phyloP scores from a whole-genome alignment of 2,797 vertebrate genomes.

The Botia almorhae region DNA sequence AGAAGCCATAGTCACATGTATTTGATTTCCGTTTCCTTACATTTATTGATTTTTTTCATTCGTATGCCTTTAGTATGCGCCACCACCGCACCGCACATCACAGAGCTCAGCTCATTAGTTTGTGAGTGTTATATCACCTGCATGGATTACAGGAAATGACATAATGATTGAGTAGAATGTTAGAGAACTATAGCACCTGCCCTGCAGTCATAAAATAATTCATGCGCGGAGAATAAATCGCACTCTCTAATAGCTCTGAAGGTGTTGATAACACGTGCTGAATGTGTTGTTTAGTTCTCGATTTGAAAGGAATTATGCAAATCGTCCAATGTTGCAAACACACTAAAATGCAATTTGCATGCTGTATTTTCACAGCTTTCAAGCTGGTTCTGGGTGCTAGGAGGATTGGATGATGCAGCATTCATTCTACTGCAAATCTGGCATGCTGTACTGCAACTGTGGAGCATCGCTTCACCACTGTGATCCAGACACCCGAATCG shows the following conservation, averaged over 20 bases:
- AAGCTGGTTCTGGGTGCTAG: not conserved
- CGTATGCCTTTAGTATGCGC: not conserved
- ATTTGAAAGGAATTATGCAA: not conserved
- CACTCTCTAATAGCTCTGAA: not conserved
- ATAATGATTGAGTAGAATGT: not conserved
- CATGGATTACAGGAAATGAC: not conserved
- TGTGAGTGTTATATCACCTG: not conserved
- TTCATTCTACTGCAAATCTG: too few species aligned
- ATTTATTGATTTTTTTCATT: slow-evolving; percentile 20
- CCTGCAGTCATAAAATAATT: not conserved
- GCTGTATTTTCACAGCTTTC: not conserved
- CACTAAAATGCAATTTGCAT: not conserved
- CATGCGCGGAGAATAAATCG: not conserved
- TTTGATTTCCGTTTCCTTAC: slow-evolving; percentile 17
- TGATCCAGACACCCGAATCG: too few species aligned
- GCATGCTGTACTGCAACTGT: too few species aligned
- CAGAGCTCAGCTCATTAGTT: not conserved
- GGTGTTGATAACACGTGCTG: not conserved
- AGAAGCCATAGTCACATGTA: not conserved
- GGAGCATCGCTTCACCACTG: too few species aligned
- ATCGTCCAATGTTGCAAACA: not conserved
- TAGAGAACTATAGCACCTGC: not conserved
- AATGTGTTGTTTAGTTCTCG: not conserved
- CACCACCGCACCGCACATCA: not conserved
- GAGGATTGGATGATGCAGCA: too few species aligned